Conservation (phyloP, 2,797 vertebrate genomes). For the Protosalanx chinensis region DNA sequence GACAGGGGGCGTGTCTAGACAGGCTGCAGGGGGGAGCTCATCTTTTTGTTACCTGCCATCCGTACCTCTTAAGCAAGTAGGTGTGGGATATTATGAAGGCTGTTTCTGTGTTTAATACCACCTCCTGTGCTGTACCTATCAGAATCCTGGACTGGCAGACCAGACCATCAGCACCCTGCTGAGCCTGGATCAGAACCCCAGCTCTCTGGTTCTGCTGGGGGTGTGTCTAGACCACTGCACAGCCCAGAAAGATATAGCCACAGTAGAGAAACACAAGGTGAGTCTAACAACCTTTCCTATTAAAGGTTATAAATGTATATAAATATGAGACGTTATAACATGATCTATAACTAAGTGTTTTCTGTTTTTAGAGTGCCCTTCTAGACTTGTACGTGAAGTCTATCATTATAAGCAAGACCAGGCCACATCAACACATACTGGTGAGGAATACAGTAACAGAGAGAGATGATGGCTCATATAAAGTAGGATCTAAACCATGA, state of each 20-base stretch:
- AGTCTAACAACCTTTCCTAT: constrained; percentile 11
- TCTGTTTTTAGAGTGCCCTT: constrained; percentile 74
- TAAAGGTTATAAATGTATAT: neutral
- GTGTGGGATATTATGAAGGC: neutral
- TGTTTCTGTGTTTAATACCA: neutral
- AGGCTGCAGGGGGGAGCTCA: neutral
- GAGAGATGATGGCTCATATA: no score
- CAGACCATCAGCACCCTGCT: constrained; percentile 85
- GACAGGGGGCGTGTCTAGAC: neutral
- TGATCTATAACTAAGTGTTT: constrained; percentile 3
- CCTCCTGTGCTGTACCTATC: constrained; percentile 26
- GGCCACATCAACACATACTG: constrained; percentile 86
- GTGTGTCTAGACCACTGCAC: constrained; percentile 87
- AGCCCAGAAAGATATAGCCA: constrained; percentile 79
- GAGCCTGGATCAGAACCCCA: constrained; percentile 83
- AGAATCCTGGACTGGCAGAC: constrained; percentile 86
- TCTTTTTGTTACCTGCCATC: no score
- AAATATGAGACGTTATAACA: neutral
- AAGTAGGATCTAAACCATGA: constrained; percentile 5
- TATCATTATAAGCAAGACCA: constrained; percentile 90
- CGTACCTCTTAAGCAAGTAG: no score
- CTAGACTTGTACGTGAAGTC: constrained; percentile 93
- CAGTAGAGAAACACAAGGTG: constrained; percentile 86
- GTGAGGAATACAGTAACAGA: constrained; percentile 61
- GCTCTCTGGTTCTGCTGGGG: constrained; percentile 80